Conservation (phyloP, 2,113 vertebrate species). For the Hydropotes inermis region DNA sequence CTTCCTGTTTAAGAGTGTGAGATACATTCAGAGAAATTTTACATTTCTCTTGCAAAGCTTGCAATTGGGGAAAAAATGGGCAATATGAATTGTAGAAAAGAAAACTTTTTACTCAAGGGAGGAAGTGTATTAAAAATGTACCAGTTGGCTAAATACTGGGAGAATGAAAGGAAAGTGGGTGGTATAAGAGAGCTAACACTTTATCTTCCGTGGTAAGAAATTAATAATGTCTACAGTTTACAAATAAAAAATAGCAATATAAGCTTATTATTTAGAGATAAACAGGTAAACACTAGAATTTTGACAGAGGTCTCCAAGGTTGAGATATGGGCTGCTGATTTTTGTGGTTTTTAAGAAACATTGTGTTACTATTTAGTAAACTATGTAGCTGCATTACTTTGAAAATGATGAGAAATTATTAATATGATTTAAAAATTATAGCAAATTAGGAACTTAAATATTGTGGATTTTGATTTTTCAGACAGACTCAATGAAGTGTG, state of each 20-base stretch:
- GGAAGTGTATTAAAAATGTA: neutral
- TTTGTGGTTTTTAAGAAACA: neutral
- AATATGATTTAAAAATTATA: neutral
- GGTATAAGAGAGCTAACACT: neutral
- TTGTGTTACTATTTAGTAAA: neutral
- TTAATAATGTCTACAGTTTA: neutral
- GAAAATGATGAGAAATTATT: constrained; percentile 12
- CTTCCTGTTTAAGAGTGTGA: neutral
- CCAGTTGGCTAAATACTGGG: neutral
- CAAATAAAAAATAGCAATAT: constrained; percentile 11
- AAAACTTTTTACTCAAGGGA: neutral
- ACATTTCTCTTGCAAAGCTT: neutral
- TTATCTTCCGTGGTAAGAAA: neutral
- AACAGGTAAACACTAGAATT: neutral
- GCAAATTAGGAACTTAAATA: neutral
- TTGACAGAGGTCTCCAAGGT: neutral
- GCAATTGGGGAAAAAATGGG: neutral
- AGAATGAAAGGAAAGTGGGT: neutral
- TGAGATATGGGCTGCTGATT: neutral
- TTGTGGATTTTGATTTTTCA: constrained; percentile 31
- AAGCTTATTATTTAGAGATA: constrained; percentile 4
- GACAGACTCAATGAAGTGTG: neutral
- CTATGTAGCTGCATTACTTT: neutral
- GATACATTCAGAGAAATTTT: constrained; percentile 12
- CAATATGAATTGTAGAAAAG: neutral